Evolutionary conservation across 2,113 vertebrate genomes (phyloP).

Genomic region (Ctenodactylus gundi): DNA sequence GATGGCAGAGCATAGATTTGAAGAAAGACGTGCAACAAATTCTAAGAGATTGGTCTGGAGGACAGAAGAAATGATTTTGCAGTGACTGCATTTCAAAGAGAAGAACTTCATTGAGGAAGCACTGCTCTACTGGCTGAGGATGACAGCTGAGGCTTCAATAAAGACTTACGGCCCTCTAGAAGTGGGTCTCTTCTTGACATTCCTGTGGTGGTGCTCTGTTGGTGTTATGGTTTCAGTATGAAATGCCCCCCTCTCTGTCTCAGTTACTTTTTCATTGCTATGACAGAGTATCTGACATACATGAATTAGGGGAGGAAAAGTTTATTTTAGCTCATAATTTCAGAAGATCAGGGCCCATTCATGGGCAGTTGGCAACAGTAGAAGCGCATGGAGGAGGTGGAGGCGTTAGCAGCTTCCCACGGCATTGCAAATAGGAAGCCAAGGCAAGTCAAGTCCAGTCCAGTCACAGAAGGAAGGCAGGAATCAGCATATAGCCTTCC

Average conservation of each 20-base stretch:
- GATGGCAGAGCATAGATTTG: not conserved
- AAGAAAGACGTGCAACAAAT: not conserved
- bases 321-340: too few species aligned
- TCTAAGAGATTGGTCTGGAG: not conserved
- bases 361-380: not conserved
- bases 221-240: not conserved
- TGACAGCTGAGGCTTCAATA: not conserved
- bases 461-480: too few species aligned
- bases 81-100: not conserved
- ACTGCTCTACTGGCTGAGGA: not conserved
- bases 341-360: not conserved
- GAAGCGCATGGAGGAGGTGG: too few species aligned
- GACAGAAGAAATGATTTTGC: not conserved
- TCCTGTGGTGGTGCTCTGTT: fast-evolving
- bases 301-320: too few species aligned
- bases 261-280: too few species aligned
- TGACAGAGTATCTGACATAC: too few species aligned
- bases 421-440: too few species aligned
- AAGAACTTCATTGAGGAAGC: not conserved
- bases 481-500: too few species aligned
- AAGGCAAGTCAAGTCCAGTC: too few species aligned
- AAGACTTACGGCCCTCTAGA: not conserved
- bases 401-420: too few species aligned
- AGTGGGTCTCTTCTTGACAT: not conserved
- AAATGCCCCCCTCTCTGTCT: not conserved